These are phyloP conservation scores for Phlogophora meticulosa DNA, from an alignment of 2,888 invertebrate genomes.

Conservation along the genomic window DNA sequence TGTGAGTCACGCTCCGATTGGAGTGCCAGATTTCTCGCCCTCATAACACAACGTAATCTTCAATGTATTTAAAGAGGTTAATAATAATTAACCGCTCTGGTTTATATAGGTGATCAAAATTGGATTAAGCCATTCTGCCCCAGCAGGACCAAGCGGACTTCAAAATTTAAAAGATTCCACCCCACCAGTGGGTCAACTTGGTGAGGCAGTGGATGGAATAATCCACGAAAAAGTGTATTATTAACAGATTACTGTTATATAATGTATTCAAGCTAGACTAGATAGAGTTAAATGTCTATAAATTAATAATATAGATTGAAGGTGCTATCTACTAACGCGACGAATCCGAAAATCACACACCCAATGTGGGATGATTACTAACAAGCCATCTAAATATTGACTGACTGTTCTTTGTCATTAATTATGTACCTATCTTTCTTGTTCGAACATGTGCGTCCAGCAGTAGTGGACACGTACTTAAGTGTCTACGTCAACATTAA, in stretches of 20 bases:
- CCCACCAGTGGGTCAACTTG: background rate
- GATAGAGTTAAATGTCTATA: slow-evolving; percentile 1
- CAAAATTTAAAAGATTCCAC: no score
- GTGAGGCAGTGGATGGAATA: background rate
- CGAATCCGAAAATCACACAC: slow-evolving; percentile 1
- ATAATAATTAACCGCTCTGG: background rate
- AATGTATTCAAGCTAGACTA: slow-evolving; percentile 8
- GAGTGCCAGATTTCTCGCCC: background rate
- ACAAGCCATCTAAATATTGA: background rate
- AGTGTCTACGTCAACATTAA: slow-evolving; percentile 14
- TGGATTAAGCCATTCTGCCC: background rate
- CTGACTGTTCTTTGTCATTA: background rate
- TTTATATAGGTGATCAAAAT: background rate
- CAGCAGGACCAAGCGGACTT: background rate
- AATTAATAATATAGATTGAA: background rate
- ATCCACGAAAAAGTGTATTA: background rate
- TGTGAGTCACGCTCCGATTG: slow-evolving; percentile 1
- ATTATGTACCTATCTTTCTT: background rate
- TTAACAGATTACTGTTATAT: slow-evolving; percentile 2
- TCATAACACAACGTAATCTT: background rate
- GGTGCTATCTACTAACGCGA: background rate
- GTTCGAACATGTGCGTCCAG: background rate
- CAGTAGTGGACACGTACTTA: background rate
- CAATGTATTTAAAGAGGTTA: slow-evolving; percentile 2
- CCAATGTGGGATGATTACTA: background rate